These are phyloP conservation scores for Melieria omissa DNA, from an alignment of 2,888 invertebrate genomes.

Conservation along the genomic window DNA sequence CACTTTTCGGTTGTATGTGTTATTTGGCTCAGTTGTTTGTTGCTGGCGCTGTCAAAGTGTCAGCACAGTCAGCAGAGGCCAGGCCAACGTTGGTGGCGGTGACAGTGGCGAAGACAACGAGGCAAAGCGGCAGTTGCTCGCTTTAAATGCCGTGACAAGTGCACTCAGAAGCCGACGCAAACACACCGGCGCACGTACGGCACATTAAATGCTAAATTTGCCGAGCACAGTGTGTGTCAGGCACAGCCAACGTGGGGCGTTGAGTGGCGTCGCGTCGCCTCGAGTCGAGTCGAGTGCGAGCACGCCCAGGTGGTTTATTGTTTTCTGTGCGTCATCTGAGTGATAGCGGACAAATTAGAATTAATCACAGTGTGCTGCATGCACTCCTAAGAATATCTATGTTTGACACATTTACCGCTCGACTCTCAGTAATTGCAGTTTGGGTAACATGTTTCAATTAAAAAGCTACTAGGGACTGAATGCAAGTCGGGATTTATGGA, in stretches of 20 bases:
- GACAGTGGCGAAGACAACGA: slow-evolving; percentile 1
- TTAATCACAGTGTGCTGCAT: too few species aligned
- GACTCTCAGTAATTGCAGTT: too few species aligned
- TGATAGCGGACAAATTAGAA: slow-evolving; percentile 2
- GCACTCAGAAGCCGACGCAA: slow-evolving; percentile 37
- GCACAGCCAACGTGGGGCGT: slow-evolving; percentile 2
- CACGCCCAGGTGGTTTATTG: not conserved
- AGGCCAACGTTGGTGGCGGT: slow-evolving; percentile 5
- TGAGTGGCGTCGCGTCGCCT: too few species aligned
- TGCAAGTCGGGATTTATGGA: too few species aligned
- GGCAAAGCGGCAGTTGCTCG: slow-evolving; percentile 22
- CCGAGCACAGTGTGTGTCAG: not conserved
- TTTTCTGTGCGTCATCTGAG: not conserved
- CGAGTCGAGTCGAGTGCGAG: not conserved
- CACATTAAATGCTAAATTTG: too few species aligned
- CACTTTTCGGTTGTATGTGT: slow-evolving; percentile 23
- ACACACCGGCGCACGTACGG: slow-evolving; percentile 16
- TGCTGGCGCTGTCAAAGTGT: slow-evolving; percentile 54
- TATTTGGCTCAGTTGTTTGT: slow-evolving; percentile 31
- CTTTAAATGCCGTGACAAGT: slow-evolving; percentile 40
- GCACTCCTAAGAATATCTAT: too few species aligned
- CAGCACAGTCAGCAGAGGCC: slow-evolving; percentile 51
- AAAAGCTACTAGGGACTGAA: too few species aligned
- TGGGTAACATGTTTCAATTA: too few species aligned
- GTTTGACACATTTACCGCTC: too few species aligned